Conservation (phyloP, 2,888 invertebrate species). For the Orchesellides sinensis region DNA sequence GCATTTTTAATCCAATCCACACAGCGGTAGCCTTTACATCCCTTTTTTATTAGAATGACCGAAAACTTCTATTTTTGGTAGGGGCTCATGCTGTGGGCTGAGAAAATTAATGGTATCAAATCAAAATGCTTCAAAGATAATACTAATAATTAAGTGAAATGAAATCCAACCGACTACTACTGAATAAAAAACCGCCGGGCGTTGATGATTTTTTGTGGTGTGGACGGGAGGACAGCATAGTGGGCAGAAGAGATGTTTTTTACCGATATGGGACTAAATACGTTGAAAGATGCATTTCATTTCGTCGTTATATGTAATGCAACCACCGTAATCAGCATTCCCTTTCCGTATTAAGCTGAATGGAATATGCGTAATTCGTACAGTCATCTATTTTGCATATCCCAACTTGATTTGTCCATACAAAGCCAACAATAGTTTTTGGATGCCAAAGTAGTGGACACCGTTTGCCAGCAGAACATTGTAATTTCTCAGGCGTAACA, state of each 20-base stretch:
- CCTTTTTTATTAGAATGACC: neutral
- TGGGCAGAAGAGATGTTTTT: neutral
- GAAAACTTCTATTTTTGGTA: conserved; percentile 36
- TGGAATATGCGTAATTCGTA: neutral
- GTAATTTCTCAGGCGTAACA: neutral
- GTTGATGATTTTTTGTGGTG: conserved; percentile 12
- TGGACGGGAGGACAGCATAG: neutral
- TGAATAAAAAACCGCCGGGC: too few relatives aligned
- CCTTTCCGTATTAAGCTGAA: neutral
- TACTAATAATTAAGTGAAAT: conserved; percentile 28
- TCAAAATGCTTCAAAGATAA: conserved; percentile 9
- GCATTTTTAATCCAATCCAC: neutral
- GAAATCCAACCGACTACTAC: too few relatives aligned
- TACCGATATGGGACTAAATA: neutral
- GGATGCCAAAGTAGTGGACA: neutral
- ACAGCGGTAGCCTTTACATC: neutral
- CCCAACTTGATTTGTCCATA: neutral
- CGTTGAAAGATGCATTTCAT: conserved; percentile 6
- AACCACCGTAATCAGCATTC: conserved; percentile 12
- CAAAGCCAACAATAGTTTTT: neutral
- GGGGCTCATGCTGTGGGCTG: conserved; percentile 22
- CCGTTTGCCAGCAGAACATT: neutral
- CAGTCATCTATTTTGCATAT: neutral
- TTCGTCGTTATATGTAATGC: conserved; percentile 6
- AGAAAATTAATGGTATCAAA: conserved; percentile 35